Conservation (phyloP, 2,888 invertebrate species). For the Argynnis bischoffii region DNA sequence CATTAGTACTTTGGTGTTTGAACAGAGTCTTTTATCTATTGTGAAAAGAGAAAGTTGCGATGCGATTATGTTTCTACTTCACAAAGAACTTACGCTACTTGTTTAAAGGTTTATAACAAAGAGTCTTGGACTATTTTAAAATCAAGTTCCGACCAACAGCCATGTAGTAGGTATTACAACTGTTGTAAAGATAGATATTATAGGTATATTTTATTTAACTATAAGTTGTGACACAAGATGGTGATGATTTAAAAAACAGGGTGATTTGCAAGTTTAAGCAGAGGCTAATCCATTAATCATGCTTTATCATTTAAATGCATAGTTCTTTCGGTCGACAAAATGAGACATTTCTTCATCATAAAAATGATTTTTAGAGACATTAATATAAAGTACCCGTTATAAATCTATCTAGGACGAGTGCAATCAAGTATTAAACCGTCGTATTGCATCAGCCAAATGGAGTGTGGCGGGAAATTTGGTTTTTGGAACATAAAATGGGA, state of each 20-base stretch:
- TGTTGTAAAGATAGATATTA: not conserved
- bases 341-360: constrained; percentile 1
- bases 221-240: not conserved
- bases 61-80: constrained; percentile 34
- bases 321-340: not conserved
- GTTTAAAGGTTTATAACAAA: constrained; percentile 28
- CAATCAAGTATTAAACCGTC: constrained; percentile 49
- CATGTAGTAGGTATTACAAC: not conserved
- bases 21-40: constrained; percentile 33
- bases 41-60: constrained; percentile 39
- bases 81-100: constrained; percentile 33
- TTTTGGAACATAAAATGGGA: constrained; percentile 51
- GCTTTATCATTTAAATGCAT: too few relatives aligned
- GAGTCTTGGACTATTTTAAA: constrained; percentile 7
- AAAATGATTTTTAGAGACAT: constrained; percentile 35
- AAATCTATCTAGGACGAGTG: constrained; percentile 44
- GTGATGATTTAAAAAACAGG: too few relatives aligned
- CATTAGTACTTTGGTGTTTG: constrained; percentile 6
- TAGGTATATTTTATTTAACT: not conserved
- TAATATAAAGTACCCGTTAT: constrained; percentile 36
- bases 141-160: not conserved
- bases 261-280: too few relatives aligned
- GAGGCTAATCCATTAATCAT: too few relatives aligned
- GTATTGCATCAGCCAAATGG: constrained; percentile 54
- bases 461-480: constrained; percentile 51